A percentile compares a stretch with the other conserved stretches of the same genome.
Evolutionary conservation across 2,797 vertebrate genomes (phyloP).

Genomic region (Xiphorhynchus erythropygius): DNA sequence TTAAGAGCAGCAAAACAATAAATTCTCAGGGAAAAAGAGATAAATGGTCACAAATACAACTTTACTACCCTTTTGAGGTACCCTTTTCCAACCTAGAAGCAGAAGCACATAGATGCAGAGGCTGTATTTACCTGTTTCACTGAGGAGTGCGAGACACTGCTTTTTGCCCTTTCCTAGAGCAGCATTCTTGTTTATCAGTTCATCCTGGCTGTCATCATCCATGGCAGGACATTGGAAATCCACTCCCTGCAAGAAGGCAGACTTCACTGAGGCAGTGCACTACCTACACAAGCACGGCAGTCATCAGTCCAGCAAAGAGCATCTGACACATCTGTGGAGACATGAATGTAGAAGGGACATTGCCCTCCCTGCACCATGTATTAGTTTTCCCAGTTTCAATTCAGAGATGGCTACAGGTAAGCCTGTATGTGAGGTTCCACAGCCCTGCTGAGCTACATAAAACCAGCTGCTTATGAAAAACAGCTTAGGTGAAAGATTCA

Average conservation of each 20-base stretch:
- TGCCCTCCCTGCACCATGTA: accelerated
- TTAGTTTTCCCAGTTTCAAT: background rate
- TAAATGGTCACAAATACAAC: background rate
- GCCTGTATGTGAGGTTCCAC: background rate
- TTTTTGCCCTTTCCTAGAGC: slow-evolving; percentile 79
- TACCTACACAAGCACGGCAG: background rate
- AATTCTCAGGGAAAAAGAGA: background rate
- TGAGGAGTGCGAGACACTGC: slow-evolving; percentile 49
- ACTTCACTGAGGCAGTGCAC: background rate
- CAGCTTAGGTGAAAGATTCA: background rate
- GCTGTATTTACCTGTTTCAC: slow-evolving; percentile 75
- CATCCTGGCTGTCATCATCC: slow-evolving; percentile 95
- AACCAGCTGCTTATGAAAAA: background rate
- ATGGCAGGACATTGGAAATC: slow-evolving; percentile 84
- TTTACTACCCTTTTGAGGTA: background rate
- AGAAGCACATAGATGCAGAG: accelerated
- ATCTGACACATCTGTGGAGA: accelerated
- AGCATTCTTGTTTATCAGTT: slow-evolving; percentile 83
- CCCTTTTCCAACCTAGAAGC: background rate
- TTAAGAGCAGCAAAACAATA: background rate
- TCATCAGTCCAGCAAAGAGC: accelerated
- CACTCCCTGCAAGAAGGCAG: background rate
- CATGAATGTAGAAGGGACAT: accelerated
- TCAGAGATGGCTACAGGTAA: background rate
- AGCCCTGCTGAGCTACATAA: background rate